phyloP scores from a whole-genome alignment of 1,140 invertebrate genomes.

The Nasonia vitripennis region DNA sequence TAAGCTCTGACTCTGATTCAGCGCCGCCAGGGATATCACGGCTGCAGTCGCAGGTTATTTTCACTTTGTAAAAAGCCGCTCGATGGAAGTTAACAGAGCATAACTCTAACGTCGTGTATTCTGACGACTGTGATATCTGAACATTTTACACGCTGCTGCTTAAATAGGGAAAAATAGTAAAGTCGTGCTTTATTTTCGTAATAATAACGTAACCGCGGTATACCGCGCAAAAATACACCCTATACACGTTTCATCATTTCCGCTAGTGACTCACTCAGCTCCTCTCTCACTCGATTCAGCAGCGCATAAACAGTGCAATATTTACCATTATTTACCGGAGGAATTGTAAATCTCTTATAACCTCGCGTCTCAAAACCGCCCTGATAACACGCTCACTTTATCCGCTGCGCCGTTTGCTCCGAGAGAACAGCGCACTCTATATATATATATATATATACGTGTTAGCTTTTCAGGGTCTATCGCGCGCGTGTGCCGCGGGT shows the following conservation, averaged over 20 bases:
- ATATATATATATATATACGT: constrained; percentile 5
- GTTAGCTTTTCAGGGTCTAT: constrained; percentile 51
- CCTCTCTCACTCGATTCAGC: neutral
- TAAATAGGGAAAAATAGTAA: no score
- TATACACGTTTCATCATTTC: no score
- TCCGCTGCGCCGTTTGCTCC: neutral
- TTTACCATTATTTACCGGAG: constrained; percentile 41
- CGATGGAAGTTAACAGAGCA: constrained; percentile 42
- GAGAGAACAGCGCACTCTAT: no score
- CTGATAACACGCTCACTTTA: constrained; percentile 34
- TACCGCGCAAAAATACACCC: no score
- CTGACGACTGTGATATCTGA: neutral
- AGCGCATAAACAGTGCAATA: constrained; percentile 48
- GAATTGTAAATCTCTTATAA: constrained; percentile 49
- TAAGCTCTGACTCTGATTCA: no score
- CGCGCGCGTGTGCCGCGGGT: neutral
- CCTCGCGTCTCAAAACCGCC: no score
- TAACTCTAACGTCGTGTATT: neutral
- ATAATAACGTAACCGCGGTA: no score
- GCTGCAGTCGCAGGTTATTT: constrained; percentile 4
- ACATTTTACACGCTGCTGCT: no score
- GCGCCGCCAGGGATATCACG: neutral
- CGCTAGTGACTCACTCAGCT: no score
- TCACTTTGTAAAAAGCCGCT: constrained; percentile 21
- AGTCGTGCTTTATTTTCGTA: no score